Base-by-base conservation (phyloP, 1,140 invertebrate species). In the Galleria mellonella region DNA sequence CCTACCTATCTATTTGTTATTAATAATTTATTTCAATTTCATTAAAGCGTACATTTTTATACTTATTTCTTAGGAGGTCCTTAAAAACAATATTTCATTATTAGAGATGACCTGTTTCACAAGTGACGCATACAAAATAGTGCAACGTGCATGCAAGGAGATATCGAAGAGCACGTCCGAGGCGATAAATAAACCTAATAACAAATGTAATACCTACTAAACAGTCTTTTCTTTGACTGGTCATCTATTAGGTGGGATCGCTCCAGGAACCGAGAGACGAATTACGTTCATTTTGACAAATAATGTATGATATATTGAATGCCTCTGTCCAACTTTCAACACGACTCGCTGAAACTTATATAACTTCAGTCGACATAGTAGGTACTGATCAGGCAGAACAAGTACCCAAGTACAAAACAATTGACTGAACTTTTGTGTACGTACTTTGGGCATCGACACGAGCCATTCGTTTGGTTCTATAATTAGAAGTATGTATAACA, bases 41-140 rank as follows among this genome's bases (percentile, higher is more conserved):
- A 74, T 85, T 85, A 85, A 85, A 83, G 82, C 82, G 82, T 85
- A 85, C 75, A 83, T 85, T 85, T 66, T 83, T 83, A 85, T 83
- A 66, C 73, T 83, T 83, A 84, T 58, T 68, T 62, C 53, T 66
- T 72, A 77, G 62, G 72, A 82, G 68, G 72, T 79, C 56, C 78
- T 83, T 76, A 76, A 64, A 35, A 51, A 55, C 58, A 61, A 69
- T 70, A 74, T 73, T 59, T 48, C 58, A 62, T 53, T 60, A 56
- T 54, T 55, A 64, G 61, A 61, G 47, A 48, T 41, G 52, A 15
- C 52, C 40, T 42, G 38, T 23, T 23, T 57, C 46, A 59, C 36
- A 60, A 68, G 54, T 38, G 51, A 60, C 47, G 48, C 56, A 61
- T 51, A 61, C 47, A 52, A 62, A 23, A 23, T 6, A 46, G 62